Conservation (phyloP, 2,888 invertebrate genomes). For the Tinea semifulvella region DNA sequence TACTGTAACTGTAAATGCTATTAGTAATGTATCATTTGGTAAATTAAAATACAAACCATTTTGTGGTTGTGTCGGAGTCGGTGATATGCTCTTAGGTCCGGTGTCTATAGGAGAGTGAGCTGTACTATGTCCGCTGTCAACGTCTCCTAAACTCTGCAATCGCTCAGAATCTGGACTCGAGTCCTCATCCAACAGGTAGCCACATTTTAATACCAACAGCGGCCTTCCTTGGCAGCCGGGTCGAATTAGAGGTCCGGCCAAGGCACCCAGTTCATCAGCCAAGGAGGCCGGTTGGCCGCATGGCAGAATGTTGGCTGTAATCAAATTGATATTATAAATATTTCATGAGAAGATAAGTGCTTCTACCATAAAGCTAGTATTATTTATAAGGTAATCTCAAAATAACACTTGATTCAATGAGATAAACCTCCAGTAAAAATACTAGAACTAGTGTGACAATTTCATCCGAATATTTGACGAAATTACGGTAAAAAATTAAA, state of each 20-base stretch:
- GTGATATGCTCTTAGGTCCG: conserved; percentile 87
- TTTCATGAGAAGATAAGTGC: no score
- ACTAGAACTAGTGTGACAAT: no score
- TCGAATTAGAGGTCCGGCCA: conserved; percentile 42
- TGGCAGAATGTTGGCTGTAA: conserved; percentile 71
- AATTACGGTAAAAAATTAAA: no score
- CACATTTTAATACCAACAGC: conserved; percentile 76
- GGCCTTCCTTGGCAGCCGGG: conserved; percentile 59
- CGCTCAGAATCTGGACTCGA: conserved; percentile 88
- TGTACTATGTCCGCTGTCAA: conserved; percentile 91
- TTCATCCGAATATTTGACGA: no score
- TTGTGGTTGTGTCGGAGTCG: conserved; percentile 66
- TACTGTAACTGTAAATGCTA: no score
- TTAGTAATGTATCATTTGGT: no score
- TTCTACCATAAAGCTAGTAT: no score
- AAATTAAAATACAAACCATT: conserved; percentile 41
- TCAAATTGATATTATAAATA: neutral
- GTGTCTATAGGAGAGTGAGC: conserved; percentile 87
- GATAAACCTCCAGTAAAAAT: neutral
- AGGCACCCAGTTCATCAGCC: conserved; percentile 74
- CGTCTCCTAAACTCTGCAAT: conserved; percentile 76
- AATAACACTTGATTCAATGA: neutral
- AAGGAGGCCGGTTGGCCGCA: conserved; percentile 70
- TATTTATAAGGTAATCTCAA: no score
- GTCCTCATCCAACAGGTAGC: conserved; percentile 80